A percentile compares a stretch with the other conserved stretches of the same genome.
Conservation (phyloP, 30 jellyfish, hydroid and myxozoan species). For the Pseudorhiza aurosa region DNA sequence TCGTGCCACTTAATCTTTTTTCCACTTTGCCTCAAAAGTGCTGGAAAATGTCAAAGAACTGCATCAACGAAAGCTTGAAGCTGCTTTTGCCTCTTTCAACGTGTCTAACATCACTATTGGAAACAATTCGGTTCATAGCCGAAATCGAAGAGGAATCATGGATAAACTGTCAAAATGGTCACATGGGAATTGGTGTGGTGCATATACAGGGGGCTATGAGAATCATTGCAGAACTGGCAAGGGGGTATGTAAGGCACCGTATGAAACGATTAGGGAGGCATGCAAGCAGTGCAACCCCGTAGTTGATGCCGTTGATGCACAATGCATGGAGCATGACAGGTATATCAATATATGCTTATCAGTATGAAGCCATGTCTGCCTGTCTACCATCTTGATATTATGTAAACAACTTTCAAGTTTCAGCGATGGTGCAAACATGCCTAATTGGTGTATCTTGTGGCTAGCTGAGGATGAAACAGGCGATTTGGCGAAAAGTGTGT, state of each 20-base stretch:
- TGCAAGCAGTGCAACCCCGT: constrained; percentile 70
- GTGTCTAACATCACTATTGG: background rate
- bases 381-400: too few relatives aligned
- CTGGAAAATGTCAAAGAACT: constrained; percentile 38
- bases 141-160: constrained; percentile 56
- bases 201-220: constrained; percentile 78
- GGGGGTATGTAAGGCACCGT: constrained; percentile 70
- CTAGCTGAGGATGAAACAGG: too few relatives aligned
- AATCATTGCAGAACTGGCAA: constrained; percentile 50
- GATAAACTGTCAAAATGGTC: constrained; percentile 70
- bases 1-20: too few relatives aligned
- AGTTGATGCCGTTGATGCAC: constrained; percentile 49
- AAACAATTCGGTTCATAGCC: background rate
- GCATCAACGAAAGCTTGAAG: constrained; percentile 4
- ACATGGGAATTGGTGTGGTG: constrained; percentile 91
- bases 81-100: constrained; percentile 10
- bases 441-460: too few relatives aligned
- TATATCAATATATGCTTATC: too few relatives aligned
- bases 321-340: constrained; percentile 91
- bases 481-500: too few relatives aligned
- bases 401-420: too few relatives aligned
- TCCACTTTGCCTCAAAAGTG: constrained; percentile 21
- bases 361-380: too few relatives aligned
- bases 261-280: constrained; percentile 28
- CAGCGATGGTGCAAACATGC: too few relatives aligned